Evolutionary conservation across 2,797 vertebrate genomes (phyloP).

Genomic region (Anniella stebbinsi): DNA sequence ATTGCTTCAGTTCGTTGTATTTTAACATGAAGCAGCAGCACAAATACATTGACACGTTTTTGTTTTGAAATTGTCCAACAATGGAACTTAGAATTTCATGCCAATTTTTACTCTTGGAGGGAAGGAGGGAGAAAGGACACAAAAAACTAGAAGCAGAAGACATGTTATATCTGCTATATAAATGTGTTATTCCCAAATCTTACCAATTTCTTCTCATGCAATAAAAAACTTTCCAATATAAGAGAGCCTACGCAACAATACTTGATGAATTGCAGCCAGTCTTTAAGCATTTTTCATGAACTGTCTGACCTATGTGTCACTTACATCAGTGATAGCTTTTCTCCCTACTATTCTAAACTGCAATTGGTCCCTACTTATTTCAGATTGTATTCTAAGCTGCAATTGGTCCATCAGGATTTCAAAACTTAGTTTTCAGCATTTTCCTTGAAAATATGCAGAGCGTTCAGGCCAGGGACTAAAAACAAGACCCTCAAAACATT

Average conservation of each 20-base stretch:
- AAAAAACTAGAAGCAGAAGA: not conserved
- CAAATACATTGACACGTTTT: not conserved
- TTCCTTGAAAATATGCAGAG: not conserved
- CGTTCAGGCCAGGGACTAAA: not conserved
- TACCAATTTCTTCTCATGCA: not conserved
- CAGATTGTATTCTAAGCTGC: not conserved
- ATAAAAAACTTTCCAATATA: not conserved
- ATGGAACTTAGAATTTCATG: not conserved
- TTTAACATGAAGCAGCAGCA: not conserved
- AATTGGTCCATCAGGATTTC: not conserved
- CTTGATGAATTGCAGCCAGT: not conserved
- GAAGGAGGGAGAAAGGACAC: accelerated
- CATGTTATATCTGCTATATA: not conserved
- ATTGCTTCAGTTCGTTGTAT: not conserved
- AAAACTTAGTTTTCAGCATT: not conserved
- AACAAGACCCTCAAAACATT: not conserved
- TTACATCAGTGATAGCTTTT: not conserved
- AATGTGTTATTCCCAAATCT: not conserved
- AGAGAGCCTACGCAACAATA: not conserved
- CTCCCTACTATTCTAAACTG: not conserved
- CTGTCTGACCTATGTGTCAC: not conserved
- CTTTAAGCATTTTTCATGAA: not conserved
- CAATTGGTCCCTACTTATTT: too few species aligned
- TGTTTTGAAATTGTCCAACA: not conserved
- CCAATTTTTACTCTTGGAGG: not conserved